These are phyloP conservation scores for Orientallactaga sibirica DNA, from an alignment of 2,797 vertebrate genomes.

Conservation along the genomic window DNA sequence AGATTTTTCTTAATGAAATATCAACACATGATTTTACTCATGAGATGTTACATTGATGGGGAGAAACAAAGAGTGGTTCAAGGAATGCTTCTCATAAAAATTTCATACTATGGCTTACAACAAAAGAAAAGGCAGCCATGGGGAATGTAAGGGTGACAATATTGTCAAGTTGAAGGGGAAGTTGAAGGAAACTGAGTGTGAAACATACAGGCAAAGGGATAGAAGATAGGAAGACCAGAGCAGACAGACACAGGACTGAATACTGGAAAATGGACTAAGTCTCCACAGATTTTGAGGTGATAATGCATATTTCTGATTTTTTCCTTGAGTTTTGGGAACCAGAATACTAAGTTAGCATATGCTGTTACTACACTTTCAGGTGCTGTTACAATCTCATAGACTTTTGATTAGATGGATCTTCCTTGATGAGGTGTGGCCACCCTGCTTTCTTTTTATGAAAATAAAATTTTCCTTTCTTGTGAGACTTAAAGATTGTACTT, in stretches of 20 bases:
- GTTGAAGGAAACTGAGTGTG: neutral
- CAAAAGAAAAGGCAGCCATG: neutral
- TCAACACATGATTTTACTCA: slow-evolving; percentile 46
- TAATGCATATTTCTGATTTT: slow-evolving; percentile 50
- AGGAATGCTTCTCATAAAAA: slow-evolving; percentile 9
- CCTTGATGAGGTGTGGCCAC: slow-evolving; percentile 56
- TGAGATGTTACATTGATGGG: slow-evolving; percentile 37
- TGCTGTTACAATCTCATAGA: slow-evolving; percentile 10
- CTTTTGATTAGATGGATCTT: slow-evolving; percentile 60
- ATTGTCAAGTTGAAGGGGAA: slow-evolving; percentile 51
- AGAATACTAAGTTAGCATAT: slow-evolving; percentile 65
- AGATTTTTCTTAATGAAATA: slow-evolving; percentile 37
- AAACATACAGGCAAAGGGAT: neutral
- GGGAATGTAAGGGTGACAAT: neutral
- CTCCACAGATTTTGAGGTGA: slow-evolving; percentile 16
- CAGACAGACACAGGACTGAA: neutral
- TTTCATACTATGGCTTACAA: slow-evolving; percentile 9
- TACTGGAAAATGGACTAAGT: neutral
- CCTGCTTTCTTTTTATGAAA: slow-evolving; percentile 59
- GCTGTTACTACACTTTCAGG: slow-evolving; percentile 44
- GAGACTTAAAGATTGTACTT: slow-evolving; percentile 14
- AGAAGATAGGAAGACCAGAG: neutral
- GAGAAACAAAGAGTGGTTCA: slow-evolving; percentile 40
- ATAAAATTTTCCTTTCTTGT: slow-evolving; percentile 38
- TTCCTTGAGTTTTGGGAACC: slow-evolving; percentile 12